phyloP scores from a whole-genome alignment of 2,888 invertebrate species.

The Latheticus oryzae region DNA sequence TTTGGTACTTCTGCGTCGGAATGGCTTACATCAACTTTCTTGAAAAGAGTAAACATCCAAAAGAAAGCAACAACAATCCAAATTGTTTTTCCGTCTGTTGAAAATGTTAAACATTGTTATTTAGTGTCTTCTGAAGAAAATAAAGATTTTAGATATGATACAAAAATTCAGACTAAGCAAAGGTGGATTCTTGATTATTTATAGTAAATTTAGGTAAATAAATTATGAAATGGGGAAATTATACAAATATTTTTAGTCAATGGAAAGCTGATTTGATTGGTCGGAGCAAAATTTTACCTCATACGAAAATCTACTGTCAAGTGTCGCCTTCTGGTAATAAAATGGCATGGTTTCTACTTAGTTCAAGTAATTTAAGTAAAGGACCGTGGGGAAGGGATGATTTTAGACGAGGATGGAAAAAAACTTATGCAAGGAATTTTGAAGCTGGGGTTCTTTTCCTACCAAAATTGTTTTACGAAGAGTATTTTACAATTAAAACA shows the following conservation, averaged over 20 bases:
- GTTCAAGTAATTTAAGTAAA: constrained; percentile 95
- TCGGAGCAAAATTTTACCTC: constrained; percentile 89
- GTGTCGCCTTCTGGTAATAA: constrained; percentile 73
- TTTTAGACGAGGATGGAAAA: constrained; percentile 68
- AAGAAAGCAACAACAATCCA: too few relatives aligned
- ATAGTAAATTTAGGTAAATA: too few relatives aligned
- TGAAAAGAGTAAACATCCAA: constrained; percentile 71
- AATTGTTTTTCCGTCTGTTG: too few relatives aligned
- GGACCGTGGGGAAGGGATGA: constrained; percentile 93
- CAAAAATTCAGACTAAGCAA: too few relatives aligned
- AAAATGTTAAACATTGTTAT: too few relatives aligned
- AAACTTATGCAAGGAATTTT: constrained; percentile 82
- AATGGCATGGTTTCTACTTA: constrained; percentile 86
- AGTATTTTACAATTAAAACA: constrained; percentile 59
- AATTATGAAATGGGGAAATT: too few relatives aligned
- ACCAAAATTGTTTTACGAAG: constrained; percentile 83
- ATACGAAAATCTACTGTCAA: constrained; percentile 91
- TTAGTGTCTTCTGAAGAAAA: too few relatives aligned
- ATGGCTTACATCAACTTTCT: constrained; percentile 84
- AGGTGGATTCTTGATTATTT: too few relatives aligned
- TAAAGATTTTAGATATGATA: too few relatives aligned
- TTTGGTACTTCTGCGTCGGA: constrained; percentile 76
- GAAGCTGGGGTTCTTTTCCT: constrained; percentile 92
- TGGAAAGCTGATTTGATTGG: constrained; percentile 82
- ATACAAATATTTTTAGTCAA: constrained; percentile 78